Base-by-base conservation (phyloP, 1,140 invertebrate species). In the Acromyrmex charruanus region DNA sequence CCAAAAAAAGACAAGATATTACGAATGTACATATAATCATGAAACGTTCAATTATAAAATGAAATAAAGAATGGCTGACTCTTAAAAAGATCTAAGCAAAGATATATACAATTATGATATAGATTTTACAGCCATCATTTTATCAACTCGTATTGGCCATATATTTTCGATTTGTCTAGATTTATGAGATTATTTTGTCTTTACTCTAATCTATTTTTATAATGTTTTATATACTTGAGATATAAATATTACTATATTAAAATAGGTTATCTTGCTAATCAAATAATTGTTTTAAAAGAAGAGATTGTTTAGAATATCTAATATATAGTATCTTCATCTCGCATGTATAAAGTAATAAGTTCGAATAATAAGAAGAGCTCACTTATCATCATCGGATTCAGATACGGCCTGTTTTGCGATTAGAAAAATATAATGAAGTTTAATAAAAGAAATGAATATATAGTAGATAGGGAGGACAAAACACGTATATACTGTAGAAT, bases 401-500 rank as follows among this genome's bases (percentile, higher is more conserved):
- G 55, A 75, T 68, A 39, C 69, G 69, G 80, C 80, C 80, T 84
- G 80, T 77, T 84, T 84, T 55, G 80, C 69, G 39, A 82, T 49
- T 82, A 82, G 80, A 25, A 44, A 82, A 82, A 74, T 74, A 61
- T 74, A 74, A 49, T 68, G 65, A 86, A 59, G 85, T 72, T 81
- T 72, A 87, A 87, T 85, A 75, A 86, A 82, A 53, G 71, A 86
- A 84, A 75, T 89, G 88, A 79, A 79, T 82, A 88, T 82, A 86
- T 77, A 82, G 77, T 81, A 63, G 59, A 68, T 39, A 92, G 80
- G 86, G 81, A 69, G 86, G 82, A 87, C 84, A 87, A 89, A 85
- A 90, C 86, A 82, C 90, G 87, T 89, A 84, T 77, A 85, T 77
- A 87, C 72, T 55, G 69, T 93, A 92, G 87, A 80, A 82, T 35